phyloP scores from a whole-genome alignment of 2,888 invertebrate genomes.

The Papilio gigon region DNA sequence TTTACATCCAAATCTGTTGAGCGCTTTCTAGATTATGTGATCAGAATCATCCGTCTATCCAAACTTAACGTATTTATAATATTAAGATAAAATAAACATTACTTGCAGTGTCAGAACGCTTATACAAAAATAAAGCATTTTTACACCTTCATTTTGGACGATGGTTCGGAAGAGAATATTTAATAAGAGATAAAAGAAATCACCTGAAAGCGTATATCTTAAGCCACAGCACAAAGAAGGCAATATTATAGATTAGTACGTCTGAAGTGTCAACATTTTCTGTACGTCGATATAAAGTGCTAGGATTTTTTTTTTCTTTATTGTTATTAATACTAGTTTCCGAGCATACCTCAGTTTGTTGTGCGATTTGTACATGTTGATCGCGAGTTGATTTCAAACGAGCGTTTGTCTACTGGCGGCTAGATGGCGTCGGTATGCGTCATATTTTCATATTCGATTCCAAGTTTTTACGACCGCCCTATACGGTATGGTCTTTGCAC shows the following conservation, averaged over 20 bases:
- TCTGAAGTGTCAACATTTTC: conserved; percentile 64
- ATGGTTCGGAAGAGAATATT: too few relatives aligned
- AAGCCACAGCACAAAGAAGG: conserved; percentile 49
- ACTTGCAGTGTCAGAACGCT: too few relatives aligned
- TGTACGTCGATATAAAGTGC: conserved; percentile 64
- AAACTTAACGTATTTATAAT: too few relatives aligned
- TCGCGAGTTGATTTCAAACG: conserved; percentile 48
- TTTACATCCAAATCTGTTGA: too few relatives aligned
- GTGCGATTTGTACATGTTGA: conserved; percentile 55
- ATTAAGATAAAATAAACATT: too few relatives aligned
- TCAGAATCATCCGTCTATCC: too few relatives aligned
- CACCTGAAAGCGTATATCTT: conserved; percentile 44
- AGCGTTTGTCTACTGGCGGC: conserved; percentile 35
- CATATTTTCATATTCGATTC: conserved; percentile 28
- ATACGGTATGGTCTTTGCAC: conserved; percentile 11
- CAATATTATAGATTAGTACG: conserved; percentile 65
- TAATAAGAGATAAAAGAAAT: neutral
- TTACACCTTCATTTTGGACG: too few relatives aligned
- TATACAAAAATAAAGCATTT: too few relatives aligned
- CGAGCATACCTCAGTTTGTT: conserved; percentile 48
- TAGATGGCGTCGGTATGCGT: conserved; percentile 32
- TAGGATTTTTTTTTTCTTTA: conserved; percentile 54
- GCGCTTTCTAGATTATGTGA: too few relatives aligned
- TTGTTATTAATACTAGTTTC: conserved; percentile 46
- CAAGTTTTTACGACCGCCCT: neutral